These are phyloP conservation scores for Chaetops frenatus DNA, from an alignment of 2,113 vertebrate species.

Conservation along the genomic window DNA sequence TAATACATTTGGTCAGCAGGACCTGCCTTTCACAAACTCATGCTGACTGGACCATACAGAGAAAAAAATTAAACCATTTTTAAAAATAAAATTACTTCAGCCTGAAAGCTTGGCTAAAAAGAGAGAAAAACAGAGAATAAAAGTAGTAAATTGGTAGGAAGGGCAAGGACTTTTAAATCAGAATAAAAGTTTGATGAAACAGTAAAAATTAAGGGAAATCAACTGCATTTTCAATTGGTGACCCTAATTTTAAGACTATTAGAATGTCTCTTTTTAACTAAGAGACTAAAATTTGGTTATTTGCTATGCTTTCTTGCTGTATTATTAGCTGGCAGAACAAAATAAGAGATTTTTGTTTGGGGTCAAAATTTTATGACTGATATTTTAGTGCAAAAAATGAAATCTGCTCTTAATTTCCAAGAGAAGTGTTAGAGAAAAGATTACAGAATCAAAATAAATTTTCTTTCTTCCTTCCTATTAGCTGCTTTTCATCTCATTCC, in stretches of 20 bases:
- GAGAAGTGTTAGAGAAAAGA: not conserved
- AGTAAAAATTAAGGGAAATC: not conserved
- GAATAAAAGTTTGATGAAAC: not conserved
- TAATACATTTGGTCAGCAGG: not conserved
- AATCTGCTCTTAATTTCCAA: not conserved
- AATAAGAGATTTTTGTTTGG: not conserved
- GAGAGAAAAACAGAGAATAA: not conserved
- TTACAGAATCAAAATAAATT: not conserved
- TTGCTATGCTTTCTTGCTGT: not conserved
- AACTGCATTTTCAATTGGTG: not conserved
- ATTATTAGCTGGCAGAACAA: not conserved
- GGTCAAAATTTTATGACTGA: not conserved
- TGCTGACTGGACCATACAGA: not conserved
- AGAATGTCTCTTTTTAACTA: not conserved
- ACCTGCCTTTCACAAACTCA: not conserved
- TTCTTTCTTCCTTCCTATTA: not conserved
- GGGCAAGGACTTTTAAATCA: not conserved
- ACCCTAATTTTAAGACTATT: not conserved
- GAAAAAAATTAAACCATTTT: not conserved
- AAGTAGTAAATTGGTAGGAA: not conserved
- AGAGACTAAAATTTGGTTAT: not conserved
- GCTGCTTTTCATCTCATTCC: not conserved
- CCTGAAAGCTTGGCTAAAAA: conserved; percentile 13
- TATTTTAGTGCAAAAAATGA: not conserved
- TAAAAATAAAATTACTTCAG: not conserved